Evolutionary conservation across 1,140 invertebrate species (phyloP), one percentile per base, ranked within the genome.

Genomic region (Latrodectus geometricus): DNA sequence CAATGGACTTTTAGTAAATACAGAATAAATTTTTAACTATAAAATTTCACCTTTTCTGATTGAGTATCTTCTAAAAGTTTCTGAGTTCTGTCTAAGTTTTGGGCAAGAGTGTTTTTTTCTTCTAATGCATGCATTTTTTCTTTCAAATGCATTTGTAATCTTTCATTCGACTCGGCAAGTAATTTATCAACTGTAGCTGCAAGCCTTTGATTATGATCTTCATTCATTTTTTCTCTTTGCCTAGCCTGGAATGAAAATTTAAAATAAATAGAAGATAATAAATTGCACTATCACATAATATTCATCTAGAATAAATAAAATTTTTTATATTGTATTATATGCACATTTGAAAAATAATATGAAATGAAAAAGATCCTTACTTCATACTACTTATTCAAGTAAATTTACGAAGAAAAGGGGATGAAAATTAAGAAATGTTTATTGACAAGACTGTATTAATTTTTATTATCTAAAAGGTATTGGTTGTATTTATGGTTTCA

Each of bases 191-290:
- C 98, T 8, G 99, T 99, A 56, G 97, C 94, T 49, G 97, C 98
- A 17, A 99, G 93, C 56, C 98, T 92, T 15, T 96, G 95, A 92
- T 99, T 99, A 92, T 99, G 98, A 89, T 99, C 99, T 92, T 99
- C 99, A 91, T 99, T 99, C 96, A 99, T 99, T 90, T 99, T 97
- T 89, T 99, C 94, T 87, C 99, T 93, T 92, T 99, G 98, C 91
- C 98, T 96, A n/a, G 99, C 94, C 90, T 97, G 93, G 90, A 96
- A 93, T 15, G 78, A 21, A 65, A 11, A 35, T 35, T n/a, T n/a
- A n/a, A 12, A 74, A 52, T 50, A 49, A 48, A 17, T 52, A 0
- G 11, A 74, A 50, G 11, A 4, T 4, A 50, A 48, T 1, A 12
- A 79, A 14, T n/a, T 3, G 23, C 3, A 79, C 20, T 52, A 77